These are phyloP conservation scores for Helicoverpa zea DNA, from an alignment of 1,140 invertebrate species.

Conservation along the genomic window DNA sequence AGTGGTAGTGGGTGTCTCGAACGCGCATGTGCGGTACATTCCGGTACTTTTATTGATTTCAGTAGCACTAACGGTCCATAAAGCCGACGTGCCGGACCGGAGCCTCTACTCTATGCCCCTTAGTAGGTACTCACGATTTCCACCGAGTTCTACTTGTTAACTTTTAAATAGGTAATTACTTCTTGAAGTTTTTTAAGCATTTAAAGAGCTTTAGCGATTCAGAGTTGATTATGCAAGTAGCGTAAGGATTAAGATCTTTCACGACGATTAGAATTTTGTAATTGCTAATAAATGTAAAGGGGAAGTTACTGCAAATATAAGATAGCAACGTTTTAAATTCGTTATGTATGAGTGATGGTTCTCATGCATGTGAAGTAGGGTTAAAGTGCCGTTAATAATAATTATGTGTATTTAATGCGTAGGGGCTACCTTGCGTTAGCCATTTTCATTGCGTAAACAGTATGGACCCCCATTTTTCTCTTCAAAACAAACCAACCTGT, in stretches of 20 bases:
- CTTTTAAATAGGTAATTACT: conserved; percentile 69
- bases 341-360: neutral
- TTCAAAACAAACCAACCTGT: conserved; percentile 65
- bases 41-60: conserved; percentile 90
- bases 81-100: conserved; percentile 81
- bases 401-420: conserved; percentile 18
- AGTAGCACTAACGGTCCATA: conserved; percentile 88
- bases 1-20: conserved; percentile 72
- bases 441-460: conserved; percentile 33
- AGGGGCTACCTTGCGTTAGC: conserved; percentile 24
- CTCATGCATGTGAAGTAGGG: conserved; percentile 23
- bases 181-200: conserved; percentile 43
- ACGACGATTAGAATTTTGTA: conserved; percentile 31
- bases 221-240: conserved; percentile 44
- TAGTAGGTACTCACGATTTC: conserved; percentile 83
- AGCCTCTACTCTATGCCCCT: conserved; percentile 81
- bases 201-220: conserved; percentile 41
- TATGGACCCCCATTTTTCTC: conserved; percentile 53
- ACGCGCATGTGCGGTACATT: conserved; percentile 87
- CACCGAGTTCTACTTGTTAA: conserved; percentile 79
- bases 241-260: conserved; percentile 38
- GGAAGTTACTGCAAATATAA: neutral
- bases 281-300: conserved; percentile 10
- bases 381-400: conserved; percentile 5
- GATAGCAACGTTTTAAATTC: neutral